Evolutionary conservation across 2,797 vertebrate species (phyloP).

Genomic region (Tapera naevia): DNA sequence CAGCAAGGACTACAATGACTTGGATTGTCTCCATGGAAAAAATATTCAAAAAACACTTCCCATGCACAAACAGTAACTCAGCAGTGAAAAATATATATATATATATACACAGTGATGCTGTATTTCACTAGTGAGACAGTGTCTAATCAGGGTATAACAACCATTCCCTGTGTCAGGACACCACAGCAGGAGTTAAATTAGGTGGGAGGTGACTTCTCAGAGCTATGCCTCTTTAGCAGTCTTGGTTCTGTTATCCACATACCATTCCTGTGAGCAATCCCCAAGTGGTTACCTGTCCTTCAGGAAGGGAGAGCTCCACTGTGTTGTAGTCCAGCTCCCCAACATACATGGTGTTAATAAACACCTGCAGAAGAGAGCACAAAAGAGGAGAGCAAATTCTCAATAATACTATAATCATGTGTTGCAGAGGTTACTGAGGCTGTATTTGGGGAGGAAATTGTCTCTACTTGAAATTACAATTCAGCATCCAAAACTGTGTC

Average conservation of each 20-base stretch:
- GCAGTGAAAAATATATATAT: not conserved
- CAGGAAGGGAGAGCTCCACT: conserved; percentile 81
- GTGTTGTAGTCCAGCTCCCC: conserved; percentile 86
- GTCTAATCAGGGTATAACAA: not conserved
- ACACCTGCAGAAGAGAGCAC: conserved; percentile 81
- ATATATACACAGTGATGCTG: too few relatives aligned
- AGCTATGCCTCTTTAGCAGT: not conserved
- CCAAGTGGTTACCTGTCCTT: conserved; percentile 81
- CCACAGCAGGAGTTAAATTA: not conserved
- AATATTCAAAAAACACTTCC: not conserved
- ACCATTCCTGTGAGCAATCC: not conserved
- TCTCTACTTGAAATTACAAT: not conserved
- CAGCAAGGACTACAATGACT: not conserved
- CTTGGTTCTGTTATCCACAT: not conserved
- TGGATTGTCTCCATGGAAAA: not conserved
- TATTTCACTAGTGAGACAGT: not conserved
- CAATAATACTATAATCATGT: fast-evolving
- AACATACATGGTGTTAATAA: conserved; percentile 86
- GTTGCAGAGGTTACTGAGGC: not conserved
- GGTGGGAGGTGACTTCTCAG: not conserved
- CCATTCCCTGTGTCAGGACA: not conserved
- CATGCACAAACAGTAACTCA: not conserved
- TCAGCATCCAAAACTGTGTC: not conserved
- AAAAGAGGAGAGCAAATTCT: not conserved
- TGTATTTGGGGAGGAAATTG: not conserved